phyloP scores from a whole-genome alignment of 2,113 vertebrate species.

The Chrysochloris asiatica region DNA sequence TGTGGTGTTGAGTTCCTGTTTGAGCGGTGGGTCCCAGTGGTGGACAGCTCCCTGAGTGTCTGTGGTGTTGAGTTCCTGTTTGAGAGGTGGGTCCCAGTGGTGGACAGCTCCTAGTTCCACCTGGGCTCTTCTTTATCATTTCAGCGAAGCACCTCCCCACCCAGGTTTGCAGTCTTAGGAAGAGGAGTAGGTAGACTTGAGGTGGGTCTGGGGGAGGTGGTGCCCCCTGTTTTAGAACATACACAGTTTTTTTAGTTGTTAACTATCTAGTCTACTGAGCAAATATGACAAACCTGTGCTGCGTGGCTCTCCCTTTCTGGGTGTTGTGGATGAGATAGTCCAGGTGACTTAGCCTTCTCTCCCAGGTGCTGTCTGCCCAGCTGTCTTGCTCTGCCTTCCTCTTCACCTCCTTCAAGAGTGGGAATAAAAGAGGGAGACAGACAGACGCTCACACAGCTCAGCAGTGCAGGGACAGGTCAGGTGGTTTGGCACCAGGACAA shows the following conservation, averaged over 20 bases:
- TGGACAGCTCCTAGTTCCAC: neutral
- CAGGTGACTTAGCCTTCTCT: too few relatives aligned
- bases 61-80: neutral
- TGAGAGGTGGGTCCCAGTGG: neutral
- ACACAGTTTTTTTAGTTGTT: neutral
- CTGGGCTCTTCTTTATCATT: neutral
- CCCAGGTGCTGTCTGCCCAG: too few relatives aligned
- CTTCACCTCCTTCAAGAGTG: neutral
- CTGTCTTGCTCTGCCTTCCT: neutral
- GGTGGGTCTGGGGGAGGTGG: neutral
- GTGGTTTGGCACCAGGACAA: neutral
- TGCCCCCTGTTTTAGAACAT: neutral
- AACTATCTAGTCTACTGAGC: neutral
- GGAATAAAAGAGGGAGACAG: neutral
- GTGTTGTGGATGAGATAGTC: neutral
- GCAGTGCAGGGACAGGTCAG: neutral
- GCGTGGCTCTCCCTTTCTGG: neutral
- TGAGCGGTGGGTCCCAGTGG: too few relatives aligned
- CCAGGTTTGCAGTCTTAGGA: neutral
- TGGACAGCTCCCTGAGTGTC: neutral
- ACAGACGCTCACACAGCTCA: neutral
- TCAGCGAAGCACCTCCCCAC: neutral
- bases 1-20: too few relatives aligned
- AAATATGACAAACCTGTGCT: slow-evolving; percentile 18
- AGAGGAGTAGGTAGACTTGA: neutral